phyloP scores from a whole-genome alignment of 2,113 vertebrate genomes.

The Spea multiplicata region DNA sequence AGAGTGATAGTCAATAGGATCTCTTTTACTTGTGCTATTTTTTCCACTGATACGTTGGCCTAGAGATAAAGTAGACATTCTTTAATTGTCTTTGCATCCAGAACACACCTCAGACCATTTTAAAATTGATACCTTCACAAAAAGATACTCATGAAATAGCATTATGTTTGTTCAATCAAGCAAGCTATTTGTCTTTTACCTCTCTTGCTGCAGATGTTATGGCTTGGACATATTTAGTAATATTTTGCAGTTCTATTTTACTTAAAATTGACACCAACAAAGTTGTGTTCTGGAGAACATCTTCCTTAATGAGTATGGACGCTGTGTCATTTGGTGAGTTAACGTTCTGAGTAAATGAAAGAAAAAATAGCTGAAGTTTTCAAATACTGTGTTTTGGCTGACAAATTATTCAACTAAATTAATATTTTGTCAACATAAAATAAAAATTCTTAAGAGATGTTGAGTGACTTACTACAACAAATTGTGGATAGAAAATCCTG shows the following conservation, averaged over 20 bases:
- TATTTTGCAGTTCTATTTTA: background rate
- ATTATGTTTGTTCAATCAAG: background rate
- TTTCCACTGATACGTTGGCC: background rate
- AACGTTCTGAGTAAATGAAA: background rate
- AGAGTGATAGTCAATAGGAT: constrained; percentile 1
- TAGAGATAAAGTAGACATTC: background rate
- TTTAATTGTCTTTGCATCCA: background rate
- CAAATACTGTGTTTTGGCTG: background rate
- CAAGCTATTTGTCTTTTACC: background rate
- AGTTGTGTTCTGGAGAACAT: background rate
- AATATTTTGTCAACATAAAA: background rate
- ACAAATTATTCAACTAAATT: background rate
- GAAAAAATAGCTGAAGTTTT: background rate
- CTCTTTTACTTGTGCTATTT: constrained; percentile 6
- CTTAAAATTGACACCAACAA: background rate
- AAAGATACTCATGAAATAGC: background rate
- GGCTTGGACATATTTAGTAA: background rate
- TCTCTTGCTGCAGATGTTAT: background rate
- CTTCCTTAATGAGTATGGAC: background rate
- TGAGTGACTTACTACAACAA: constrained; percentile 25
- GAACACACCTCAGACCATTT: background rate
- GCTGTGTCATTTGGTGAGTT: background rate
- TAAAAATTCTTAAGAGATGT: background rate
- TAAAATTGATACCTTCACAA: background rate
- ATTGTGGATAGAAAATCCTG: background rate